Base-by-base conservation (phyloP, 2,888 invertebrate genomes). In the Papilio demoleus region DNA sequence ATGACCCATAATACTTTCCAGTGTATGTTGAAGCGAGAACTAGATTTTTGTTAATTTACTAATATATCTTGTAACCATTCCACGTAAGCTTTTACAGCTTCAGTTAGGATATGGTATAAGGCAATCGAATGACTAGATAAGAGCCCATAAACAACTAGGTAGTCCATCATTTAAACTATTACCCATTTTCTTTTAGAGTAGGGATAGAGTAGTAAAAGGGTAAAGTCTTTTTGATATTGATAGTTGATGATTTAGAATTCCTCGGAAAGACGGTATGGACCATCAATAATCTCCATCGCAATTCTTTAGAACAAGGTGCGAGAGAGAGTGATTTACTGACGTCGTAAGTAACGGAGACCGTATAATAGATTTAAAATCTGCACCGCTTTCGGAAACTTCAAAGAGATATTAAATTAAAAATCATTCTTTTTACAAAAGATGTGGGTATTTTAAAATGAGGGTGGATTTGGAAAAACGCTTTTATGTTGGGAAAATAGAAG, bases 311-410 rank as follows among this genome's bases (percentile, higher is more conserved):
- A 62, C 56, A 62, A 59, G 59, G 59, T 59, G 59, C 19, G 22
- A 36, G 34, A 34, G 22, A 36, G 34, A 34, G 19, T 58, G 62
- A 67, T 63, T 63, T 67, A 67, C 53, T 24, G 36, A 17, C 17
- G 19, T 59, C 59, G 36, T 67, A 67, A 63, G 56, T 63, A 67
- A 62, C 59, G 59, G 34, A 36, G 42, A 67, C 24, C 56, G 53
- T 34, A 42, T 67, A 63, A 67, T 63, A 58, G 56, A 63, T 63
- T 58, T 62, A 63, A 67, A 63, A 65, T 67, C 42, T 67, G 56
- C 67, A 67, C 56, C 45, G 62, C 45, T 67, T 58, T 63, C 42
- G 38, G 36, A 67, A 67, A 62, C 58, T 67, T 67, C 27, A 56
- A 12, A 12, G 53, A 17, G 42, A 42, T 67, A 62, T 67, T 58